Conservation (phyloP, 2,113 vertebrate genomes). For the Muscicapa adusta region DNA sequence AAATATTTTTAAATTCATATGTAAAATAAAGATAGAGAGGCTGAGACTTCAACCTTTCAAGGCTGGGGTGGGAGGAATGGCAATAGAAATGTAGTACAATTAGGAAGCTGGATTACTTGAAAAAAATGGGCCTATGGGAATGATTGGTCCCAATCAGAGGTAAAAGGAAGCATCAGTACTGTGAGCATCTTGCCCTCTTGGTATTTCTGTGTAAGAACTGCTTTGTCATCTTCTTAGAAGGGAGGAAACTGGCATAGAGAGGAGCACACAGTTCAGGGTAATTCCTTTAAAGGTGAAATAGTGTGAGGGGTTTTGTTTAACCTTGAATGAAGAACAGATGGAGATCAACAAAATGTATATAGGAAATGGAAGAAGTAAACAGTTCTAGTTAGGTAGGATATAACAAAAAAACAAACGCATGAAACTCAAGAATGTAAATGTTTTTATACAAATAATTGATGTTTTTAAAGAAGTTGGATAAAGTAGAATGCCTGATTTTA, state of each 20-base stretch:
- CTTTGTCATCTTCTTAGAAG: neutral
- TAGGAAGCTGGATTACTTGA: neutral
- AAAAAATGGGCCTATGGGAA: neutral
- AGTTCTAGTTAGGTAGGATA: neutral
- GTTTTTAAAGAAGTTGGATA: neutral
- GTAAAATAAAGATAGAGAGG: neutral
- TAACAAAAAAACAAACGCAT: neutral
- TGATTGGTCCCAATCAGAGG: neutral
- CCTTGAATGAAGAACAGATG: neutral
- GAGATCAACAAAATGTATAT: neutral
- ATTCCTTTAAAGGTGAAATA: neutral
- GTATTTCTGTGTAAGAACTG: neutral
- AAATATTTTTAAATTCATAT: neutral
- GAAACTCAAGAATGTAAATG: neutral
- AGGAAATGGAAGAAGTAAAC: neutral
- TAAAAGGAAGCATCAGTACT: neutral
- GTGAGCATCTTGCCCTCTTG: neutral
- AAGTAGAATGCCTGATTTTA: neutral
- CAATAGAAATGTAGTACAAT: neutral
- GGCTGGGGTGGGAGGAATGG: rapidly evolving
- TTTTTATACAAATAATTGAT: neutral
- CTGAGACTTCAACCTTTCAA: neutral
- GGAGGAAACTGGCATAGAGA: neutral
- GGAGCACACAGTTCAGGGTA: neutral
- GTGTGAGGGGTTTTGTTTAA: neutral